Evolutionary conservation across 2,113 vertebrate genomes (phyloP).

Genomic region (Prunella himalayana): DNA sequence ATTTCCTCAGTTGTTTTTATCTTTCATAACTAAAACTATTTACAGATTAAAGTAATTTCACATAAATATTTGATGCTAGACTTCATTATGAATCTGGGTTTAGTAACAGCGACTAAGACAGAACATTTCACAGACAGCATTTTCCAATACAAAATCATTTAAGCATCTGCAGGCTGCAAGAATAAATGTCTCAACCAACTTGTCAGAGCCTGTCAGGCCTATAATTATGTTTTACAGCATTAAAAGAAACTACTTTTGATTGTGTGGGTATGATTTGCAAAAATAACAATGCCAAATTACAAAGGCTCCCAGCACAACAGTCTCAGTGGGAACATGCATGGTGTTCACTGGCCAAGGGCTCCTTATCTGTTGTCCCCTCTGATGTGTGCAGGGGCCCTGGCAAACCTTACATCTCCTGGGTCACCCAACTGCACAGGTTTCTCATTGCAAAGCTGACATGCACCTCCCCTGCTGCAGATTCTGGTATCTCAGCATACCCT

Average conservation of each 20-base stretch:
- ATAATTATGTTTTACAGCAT: constrained; percentile 39
- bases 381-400: background rate
- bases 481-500: background rate
- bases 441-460: background rate
- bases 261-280: background rate
- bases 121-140: constrained; percentile 29
- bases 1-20: constrained; percentile 19
- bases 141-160: constrained; percentile 62
- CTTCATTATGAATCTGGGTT: constrained; percentile 19
- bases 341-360: background rate
- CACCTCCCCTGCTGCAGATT: background rate
- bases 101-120: background rate
- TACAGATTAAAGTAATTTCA: constrained; percentile 17
- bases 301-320: background rate
- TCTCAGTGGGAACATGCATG: fast-evolving
- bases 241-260: constrained; percentile 42
- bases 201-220: constrained; percentile 61
- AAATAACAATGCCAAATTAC: constrained; percentile 1
- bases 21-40: constrained; percentile 29
- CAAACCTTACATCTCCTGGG: background rate
- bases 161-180: constrained; percentile 22
- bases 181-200: constrained; percentile 58
- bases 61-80: constrained; percentile 42
- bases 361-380: background rate
- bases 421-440: background rate